A percentile compares a stretch with the other conserved stretches of the same genome.
These are phyloP conservation scores for Alosa alosa DNA, from an alignment of 2,113 vertebrate species.

Conservation along the genomic window DNA sequence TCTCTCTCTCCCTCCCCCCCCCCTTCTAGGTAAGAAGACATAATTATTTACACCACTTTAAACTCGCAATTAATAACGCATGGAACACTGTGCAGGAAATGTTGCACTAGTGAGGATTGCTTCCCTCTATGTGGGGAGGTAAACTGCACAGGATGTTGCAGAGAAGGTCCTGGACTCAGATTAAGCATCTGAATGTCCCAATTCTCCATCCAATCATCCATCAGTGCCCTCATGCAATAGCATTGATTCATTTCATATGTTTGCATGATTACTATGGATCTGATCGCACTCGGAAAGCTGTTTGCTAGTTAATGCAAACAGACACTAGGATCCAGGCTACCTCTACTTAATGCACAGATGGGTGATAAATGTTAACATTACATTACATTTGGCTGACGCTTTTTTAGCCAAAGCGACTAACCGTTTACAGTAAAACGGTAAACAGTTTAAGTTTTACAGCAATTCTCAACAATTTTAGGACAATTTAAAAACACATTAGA, in stretches of 20 bases:
- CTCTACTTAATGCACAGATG: background rate
- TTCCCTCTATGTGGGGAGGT: background rate
- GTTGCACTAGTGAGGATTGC: background rate
- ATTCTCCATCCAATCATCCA: background rate
- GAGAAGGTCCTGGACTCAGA: background rate
- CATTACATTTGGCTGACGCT: too few species aligned
- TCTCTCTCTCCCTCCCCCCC: background rate
- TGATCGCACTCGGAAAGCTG: background rate
- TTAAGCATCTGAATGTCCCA: background rate
- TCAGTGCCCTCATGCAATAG: background rate
- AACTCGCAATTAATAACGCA: background rate
- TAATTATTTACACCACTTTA: background rate
- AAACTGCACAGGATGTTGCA: background rate
- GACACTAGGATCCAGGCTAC: background rate
- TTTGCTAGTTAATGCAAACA: background rate
- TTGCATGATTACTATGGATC: background rate
- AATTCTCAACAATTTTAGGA: too few species aligned
- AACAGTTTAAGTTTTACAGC: too few species aligned
- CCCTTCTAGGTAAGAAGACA: slow-evolving; percentile 5
- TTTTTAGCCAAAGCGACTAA: too few species aligned
- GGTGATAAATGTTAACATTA: background rate
- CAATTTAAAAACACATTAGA: too few species aligned
- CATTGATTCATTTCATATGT: background rate
- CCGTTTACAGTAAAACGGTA: too few species aligned
- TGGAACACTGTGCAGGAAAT: background rate